Base-by-base conservation (phyloP, 2,113 vertebrate genomes). In the Lagopus muta region DNA sequence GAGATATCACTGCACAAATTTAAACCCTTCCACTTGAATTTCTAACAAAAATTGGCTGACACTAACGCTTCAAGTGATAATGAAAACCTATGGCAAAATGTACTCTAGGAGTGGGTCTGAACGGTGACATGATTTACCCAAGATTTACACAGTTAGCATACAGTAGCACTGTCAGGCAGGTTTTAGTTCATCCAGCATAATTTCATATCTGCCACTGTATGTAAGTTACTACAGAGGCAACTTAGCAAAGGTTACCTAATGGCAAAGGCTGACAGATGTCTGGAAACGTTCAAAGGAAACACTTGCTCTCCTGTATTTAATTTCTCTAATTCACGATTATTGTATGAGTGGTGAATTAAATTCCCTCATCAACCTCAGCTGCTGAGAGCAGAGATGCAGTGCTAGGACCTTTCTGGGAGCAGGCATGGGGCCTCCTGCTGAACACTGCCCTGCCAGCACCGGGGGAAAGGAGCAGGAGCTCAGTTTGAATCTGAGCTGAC, bases 221-320 rank as follows among this genome's bases (percentile, higher is more conserved):
- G 40, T 38, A 85, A 88, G 43, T n/a, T 32, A 81, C 15, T 32
- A 36, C 13, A 79, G 45, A 34, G 17, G 40, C 18, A 92, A 77
- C 28, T 34, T 17, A 55, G 65, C 34, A 83, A 38, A 92, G 76
- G 80, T 57, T 70, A 81, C 73, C 24, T 57, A n/a, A 40, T 3
- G 2, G 48, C 42, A 87, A 62, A 94, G 60, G 71, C 36, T 88
- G 78, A 61, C 50, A 67, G 13, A 48, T 71, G 21, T 65, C 60
- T 55, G 67, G 73, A 83, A 36, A 80, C 74, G 73, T 74, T 60
- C 79, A 79, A 91, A 62, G 30, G 52, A 86, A 94, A n/a, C 40
- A 91, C 40, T 85, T 75, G 54, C 30, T 76, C n/a, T 85, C 64
- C 42, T 61, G 17, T 18, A 70, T 77, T 93, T 88, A 69, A 96